These are phyloP conservation scores for Aegithalos caudatus DNA, from an alignment of 2,113 vertebrate genomes.

Conservation along the genomic window DNA sequence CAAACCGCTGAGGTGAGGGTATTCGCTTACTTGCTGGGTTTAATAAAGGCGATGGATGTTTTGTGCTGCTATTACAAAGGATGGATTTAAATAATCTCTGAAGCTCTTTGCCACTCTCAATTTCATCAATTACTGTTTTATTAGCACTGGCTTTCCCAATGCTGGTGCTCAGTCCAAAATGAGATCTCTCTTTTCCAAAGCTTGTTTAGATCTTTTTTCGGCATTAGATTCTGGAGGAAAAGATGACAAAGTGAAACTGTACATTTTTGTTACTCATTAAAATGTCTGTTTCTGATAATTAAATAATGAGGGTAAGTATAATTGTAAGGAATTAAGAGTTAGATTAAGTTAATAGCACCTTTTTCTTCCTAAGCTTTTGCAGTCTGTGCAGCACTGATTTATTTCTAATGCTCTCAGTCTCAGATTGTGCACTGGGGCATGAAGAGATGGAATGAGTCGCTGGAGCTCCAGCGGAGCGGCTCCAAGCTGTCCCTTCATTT, in stretches of 20 bases:
- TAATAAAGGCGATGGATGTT: neutral
- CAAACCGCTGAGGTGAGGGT: neutral
- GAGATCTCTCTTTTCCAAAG: neutral
- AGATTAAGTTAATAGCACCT: neutral
- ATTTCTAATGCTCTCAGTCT: neutral
- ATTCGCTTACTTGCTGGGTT: neutral
- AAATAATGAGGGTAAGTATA: neutral
- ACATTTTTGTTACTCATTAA: neutral
- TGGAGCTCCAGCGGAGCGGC: neutral
- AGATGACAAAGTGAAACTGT: neutral
- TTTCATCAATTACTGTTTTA: neutral
- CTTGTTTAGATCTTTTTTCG: neutral
- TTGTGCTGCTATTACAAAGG: neutral
- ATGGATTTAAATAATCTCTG: neutral
- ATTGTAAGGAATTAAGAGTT: neutral
- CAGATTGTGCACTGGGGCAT: accelerated
- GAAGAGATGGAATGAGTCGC: neutral
- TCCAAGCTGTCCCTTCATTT: neutral
- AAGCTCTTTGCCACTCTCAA: neutral
- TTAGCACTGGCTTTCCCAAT: neutral
- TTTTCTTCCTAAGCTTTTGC: neutral
- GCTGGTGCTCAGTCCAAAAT: neutral
- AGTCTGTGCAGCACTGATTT: neutral
- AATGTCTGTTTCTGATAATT: neutral
- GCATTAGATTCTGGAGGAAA: neutral